phyloP scores from a whole-genome alignment of 23 tunicate genomes.

The Trididemnum miniatum region DNA sequence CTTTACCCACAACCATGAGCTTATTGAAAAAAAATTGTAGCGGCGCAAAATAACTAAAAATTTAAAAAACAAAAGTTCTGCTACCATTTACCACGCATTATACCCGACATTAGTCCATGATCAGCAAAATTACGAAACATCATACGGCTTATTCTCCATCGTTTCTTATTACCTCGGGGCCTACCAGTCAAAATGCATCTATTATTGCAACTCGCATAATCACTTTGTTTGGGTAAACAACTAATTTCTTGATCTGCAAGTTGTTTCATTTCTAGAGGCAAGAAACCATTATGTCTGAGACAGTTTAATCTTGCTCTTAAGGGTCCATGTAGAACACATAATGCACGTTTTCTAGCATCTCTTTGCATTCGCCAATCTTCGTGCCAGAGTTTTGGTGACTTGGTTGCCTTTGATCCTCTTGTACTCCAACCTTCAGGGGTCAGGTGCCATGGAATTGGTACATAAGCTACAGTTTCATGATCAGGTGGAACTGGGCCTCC shows the following conservation, averaged over 20 bases:
- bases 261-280: constrained; percentile 69
- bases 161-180: constrained; percentile 46
- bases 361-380: constrained; percentile 70
- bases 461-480: constrained; percentile 70
- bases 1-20: too few relatives aligned
- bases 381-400: constrained; percentile 41
- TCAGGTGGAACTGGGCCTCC: constrained; percentile 80
- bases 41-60: neutral
- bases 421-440: constrained; percentile 51
- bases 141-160: constrained; percentile 84
- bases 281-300: constrained; percentile 34
- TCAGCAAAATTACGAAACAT: constrained; percentile 78
- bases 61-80: too few relatives aligned
- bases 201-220: constrained; percentile 20
- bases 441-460: constrained; percentile 58
- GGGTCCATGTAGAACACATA: constrained; percentile 64
- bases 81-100: constrained; percentile 72
- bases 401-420: constrained; percentile 34
- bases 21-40: too few relatives aligned
- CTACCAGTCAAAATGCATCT: constrained; percentile 69
- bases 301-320: constrained; percentile 46
- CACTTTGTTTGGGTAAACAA: constrained; percentile 54
- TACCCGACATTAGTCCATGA: constrained; percentile 81
- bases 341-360: constrained; percentile 71
- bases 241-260: constrained; percentile 69